These are phyloP conservation scores for Coenonympha glycerion DNA, from an alignment of 2,888 invertebrate genomes.

Conservation along the genomic window DNA sequence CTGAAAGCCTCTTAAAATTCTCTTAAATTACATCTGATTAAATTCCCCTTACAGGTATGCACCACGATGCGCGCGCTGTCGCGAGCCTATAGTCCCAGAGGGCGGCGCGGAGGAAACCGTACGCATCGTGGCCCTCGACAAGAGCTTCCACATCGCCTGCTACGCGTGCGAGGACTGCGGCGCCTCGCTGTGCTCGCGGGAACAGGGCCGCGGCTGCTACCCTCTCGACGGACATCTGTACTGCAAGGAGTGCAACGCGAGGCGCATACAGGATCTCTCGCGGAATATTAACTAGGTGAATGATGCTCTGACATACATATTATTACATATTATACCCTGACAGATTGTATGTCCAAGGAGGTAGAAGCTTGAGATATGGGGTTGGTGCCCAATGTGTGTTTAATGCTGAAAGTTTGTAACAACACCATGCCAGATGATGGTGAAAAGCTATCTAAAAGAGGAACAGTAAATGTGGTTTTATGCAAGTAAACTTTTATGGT, in stretches of 20 bases:
- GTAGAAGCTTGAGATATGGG: too few relatives aligned
- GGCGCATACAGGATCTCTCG: conserved; percentile 92
- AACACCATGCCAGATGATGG: too few relatives aligned
- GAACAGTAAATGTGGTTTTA: too few relatives aligned
- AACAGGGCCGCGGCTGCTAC: conserved; percentile 97
- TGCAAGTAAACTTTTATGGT: too few relatives aligned
- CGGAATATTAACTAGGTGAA: conserved; percentile 72
- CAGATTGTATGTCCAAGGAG: too few relatives aligned
- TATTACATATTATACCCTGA: too few relatives aligned
- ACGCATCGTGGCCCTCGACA: conserved; percentile 96
- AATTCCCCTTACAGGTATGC: conserved; percentile 84
- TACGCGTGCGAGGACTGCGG: conserved; percentile 98
- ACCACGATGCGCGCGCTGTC: conserved; percentile 96
- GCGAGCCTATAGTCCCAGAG: conserved; percentile 96
- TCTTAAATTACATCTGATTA: too few relatives aligned
- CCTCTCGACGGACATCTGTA: conserved; percentile 96
- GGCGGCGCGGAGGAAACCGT: conserved; percentile 97
- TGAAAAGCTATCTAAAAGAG: too few relatives aligned
- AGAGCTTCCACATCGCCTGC: conserved; percentile 96
- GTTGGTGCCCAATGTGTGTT: too few relatives aligned
- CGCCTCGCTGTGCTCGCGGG: conserved; percentile 90
- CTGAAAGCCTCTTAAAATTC: too few relatives aligned
- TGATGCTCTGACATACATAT: background rate
- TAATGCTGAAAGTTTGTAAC: too few relatives aligned
- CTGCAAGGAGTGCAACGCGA: conserved; percentile 96